A percentile compares a stretch with the other conserved stretches of the same genome.
phyloP scores from a whole-genome alignment of 2,113 vertebrate genomes.

The Willisornis vidua region DNA sequence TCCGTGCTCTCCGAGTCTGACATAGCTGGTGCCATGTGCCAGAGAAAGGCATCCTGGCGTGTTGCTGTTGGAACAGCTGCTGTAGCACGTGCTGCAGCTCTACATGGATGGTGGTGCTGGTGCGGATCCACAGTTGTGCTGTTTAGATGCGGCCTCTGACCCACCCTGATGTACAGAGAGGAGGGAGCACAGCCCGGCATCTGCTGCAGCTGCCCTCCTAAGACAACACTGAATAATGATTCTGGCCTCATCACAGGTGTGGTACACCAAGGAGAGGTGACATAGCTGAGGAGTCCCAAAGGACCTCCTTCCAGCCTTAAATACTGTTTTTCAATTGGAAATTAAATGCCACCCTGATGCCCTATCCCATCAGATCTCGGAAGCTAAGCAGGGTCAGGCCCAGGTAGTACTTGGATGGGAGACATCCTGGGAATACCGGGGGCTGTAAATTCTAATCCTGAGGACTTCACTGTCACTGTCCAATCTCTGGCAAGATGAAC shows the following conservation, averaged over 20 bases:
- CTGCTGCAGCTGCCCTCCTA: neutral
- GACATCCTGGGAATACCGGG: no score
- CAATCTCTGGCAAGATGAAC: no score
- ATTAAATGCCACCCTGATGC: no score
- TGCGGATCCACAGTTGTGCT: fast-evolving
- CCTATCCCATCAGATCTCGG: no score
- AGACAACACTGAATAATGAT: neutral
- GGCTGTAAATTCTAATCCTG: no score
- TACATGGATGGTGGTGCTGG: fast-evolving
- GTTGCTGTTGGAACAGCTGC: neutral
- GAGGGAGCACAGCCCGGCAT: fast-evolving
- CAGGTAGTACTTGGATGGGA: no score
- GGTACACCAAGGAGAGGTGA: neutral
- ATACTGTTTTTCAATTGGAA: neutral
- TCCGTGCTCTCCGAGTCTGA: fast-evolving
- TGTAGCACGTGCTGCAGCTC: fast-evolving
- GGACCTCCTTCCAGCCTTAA: neutral
- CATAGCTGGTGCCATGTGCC: fast-evolving
- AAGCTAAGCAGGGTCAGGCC: no score
- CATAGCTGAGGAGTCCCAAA: neutral
- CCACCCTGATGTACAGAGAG: fast-evolving
- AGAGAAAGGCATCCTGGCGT: no score
- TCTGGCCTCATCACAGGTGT: neutral
- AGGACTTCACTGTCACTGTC: no score
- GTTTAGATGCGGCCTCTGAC: fast-evolving